Evolutionary conservation across 2,797 vertebrate genomes (phyloP), one percentile per base, ranked within the genome.

Genomic region (Labeo calbasu): DNA sequence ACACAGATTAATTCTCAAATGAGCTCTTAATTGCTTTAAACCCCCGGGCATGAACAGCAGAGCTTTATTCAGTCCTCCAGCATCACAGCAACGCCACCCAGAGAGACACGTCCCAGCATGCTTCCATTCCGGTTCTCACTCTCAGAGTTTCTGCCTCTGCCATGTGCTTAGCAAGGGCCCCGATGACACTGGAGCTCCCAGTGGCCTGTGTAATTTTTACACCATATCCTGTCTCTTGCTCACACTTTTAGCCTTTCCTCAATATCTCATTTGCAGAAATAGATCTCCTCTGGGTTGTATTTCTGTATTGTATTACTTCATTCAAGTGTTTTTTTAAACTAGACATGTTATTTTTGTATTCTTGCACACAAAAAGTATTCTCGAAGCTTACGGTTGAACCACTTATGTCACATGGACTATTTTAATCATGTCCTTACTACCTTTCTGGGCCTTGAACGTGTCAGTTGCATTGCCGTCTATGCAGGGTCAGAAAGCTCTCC

Each of bases 1-100:
- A 81, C 86, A 81, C 40, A 81, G 83, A 88, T 86, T 88, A 82
- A 87, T 89, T 84, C 80, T 84, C 83, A 86, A 88, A 85, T 81
- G 68, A 85, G 53, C 55, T 84, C 70, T 86, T 88, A 88, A 88
- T 87, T 89, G 78, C 78, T 77, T 87, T 82, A 88, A 88, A 57
- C 81, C 87, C 75, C 43, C 1, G 51, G 57, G 86, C 61, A 65
- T 65, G 77, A 82, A 48, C 79, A 71, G 77, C 77, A 46, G 53
- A 68, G 82, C 81, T 72, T 36, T 83, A 77, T 85, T 77, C 84
- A 70, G 77, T 59, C 57, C 82, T 77, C 23, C 50, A 77, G 72
- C 57, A 66, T 25, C 43, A 79, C 46, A 66, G 12, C 25, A 79
- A 66, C 61, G 2, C 69, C 69, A 70, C 66, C 68, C 80, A 77